Percentiles rank a stretch among this genome's conserved stretches.
phyloP scores from a whole-genome alignment of 2,113 vertebrate genomes.

The Dicerorhinus sumatrensis region DNA sequence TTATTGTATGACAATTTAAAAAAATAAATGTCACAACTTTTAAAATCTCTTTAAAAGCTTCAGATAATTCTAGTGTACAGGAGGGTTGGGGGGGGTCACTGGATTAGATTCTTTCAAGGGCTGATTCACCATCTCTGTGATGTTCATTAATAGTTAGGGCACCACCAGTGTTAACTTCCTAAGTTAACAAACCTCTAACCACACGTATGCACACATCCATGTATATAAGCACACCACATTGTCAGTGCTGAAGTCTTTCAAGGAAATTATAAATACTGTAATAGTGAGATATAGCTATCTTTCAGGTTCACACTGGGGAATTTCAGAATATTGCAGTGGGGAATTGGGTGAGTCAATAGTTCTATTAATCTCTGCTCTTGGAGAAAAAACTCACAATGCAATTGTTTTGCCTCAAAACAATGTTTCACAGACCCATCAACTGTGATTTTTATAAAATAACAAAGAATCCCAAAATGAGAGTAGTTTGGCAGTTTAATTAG shows the following conservation, averaged over 20 bases:
- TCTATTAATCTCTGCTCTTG: conserved; percentile 27
- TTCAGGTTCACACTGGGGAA: not conserved
- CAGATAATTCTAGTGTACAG: not conserved
- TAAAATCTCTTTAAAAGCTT: not conserved
- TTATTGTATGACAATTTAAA: not conserved
- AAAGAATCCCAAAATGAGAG: conserved; percentile 28
- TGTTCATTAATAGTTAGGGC: not conserved
- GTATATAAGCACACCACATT: too few relatives aligned
- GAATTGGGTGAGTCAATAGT: not conserved
- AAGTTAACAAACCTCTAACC: not conserved
- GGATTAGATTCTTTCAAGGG: not conserved
- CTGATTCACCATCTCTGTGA: not conserved
- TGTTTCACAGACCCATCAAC: not conserved
- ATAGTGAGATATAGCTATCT: conserved; percentile 26
- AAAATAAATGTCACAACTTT: not conserved
- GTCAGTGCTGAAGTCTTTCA: not conserved
- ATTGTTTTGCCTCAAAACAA: conserved; percentile 30
- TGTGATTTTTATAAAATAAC: conserved; percentile 19
- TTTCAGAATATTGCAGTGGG: not conserved
- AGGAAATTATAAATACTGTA: not conserved
- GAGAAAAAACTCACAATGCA: conserved; percentile 27
- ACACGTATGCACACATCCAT: not conserved
- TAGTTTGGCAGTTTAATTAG: conserved; percentile 38
- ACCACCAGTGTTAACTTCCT: too few relatives aligned
- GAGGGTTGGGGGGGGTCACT: not conserved